phyloP scores from a whole-genome alignment of 2,797 vertebrate species.

The Simalia tracyae region DNA sequence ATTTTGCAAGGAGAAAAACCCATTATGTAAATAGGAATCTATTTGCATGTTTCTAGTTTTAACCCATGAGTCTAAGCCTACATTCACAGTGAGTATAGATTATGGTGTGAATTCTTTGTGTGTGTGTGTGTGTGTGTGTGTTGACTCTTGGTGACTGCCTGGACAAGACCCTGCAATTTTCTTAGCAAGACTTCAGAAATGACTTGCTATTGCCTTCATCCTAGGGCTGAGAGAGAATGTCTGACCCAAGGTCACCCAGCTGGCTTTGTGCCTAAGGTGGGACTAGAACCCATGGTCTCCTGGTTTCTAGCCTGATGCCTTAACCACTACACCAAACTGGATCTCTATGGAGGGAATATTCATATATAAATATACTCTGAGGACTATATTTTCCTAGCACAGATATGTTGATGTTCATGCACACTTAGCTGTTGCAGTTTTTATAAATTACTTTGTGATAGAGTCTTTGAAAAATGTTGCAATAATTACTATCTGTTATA shows the following conservation, averaged over 20 bases:
- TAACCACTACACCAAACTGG: background rate
- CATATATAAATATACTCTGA: conserved; percentile 37
- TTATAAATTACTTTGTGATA: background rate
- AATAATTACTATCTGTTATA: background rate
- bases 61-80: background rate
- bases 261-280: background rate
- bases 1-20: background rate
- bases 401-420: background rate
- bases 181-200: background rate
- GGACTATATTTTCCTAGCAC: background rate
- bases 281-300: background rate
- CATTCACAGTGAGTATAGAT: background rate
- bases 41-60: background rate
- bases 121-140: no score
- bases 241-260: background rate
- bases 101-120: background rate
- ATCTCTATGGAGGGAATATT: background rate
- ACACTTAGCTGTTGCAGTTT: conserved; percentile 1
- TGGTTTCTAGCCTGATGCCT: background rate
- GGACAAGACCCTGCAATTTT: background rate
- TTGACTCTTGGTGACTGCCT: background rate
- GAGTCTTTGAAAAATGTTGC: background rate
- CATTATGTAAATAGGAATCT: background rate
- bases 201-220: background rate
- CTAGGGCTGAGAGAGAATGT: background rate